phyloP scores from a whole-genome alignment of 2,888 invertebrate genomes.

The Phania funesta region DNA sequence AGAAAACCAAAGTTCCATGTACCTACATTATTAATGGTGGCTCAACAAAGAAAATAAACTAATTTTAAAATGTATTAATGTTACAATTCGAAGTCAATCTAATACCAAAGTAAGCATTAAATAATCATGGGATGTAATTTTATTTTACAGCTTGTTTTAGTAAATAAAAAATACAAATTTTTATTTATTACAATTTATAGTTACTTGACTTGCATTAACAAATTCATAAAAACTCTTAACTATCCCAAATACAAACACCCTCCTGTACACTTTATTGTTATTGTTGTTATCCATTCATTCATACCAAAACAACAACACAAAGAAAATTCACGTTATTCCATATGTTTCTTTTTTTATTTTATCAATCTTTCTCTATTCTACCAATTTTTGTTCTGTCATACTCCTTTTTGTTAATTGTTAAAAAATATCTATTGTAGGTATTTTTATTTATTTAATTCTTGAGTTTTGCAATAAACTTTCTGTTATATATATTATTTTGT shows the following conservation, averaged over 20 bases:
- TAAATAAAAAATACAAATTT: too few species aligned
- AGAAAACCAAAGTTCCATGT: too few species aligned
- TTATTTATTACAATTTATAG: too few species aligned
- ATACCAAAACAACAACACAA: slow-evolving; percentile 35
- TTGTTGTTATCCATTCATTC: slow-evolving; percentile 39
- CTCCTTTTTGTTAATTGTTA: neutral
- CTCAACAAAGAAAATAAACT: too few species aligned
- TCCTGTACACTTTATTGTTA: slow-evolving; percentile 3
- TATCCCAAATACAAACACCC: slow-evolving; percentile 6
- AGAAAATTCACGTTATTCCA: slow-evolving; percentile 62
- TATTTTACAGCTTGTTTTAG: too few species aligned
- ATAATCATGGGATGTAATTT: too few species aligned
- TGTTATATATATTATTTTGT: neutral
- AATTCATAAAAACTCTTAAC: slow-evolving; percentile 25
- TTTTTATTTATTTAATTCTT: neutral
- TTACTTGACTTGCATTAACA: slow-evolving; percentile 15
- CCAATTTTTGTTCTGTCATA: slow-evolving; percentile 22
- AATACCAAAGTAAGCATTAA: too few species aligned
- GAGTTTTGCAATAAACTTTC: neutral
- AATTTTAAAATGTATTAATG: too few species aligned
- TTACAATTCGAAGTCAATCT: too few species aligned
- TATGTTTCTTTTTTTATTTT: slow-evolving; percentile 51
- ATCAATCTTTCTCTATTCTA: slow-evolving; percentile 41
- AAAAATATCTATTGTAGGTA: slow-evolving; percentile 3
- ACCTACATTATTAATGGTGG: too few species aligned